Conservation (phyloP, 1,140 invertebrate species). For the Cylas formicarius region DNA sequence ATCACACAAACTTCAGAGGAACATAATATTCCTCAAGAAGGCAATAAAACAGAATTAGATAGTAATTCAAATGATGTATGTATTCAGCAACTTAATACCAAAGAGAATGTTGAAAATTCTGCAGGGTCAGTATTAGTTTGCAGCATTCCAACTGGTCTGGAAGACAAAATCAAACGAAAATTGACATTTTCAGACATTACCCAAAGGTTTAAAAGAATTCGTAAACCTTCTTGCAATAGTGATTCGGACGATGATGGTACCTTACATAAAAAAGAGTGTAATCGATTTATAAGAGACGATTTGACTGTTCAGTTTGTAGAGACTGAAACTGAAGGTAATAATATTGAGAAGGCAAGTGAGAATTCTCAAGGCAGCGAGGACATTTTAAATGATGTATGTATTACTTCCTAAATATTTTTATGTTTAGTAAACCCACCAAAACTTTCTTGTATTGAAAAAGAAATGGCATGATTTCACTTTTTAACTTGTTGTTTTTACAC, state of each 20-base stretch:
- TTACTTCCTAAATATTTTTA: constrained; percentile 10
- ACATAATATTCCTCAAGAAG: no score
- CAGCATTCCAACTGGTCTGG: background rate
- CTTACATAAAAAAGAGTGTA: constrained; percentile 11
- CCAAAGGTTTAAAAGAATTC: constrained; percentile 17
- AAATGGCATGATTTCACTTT: no score
- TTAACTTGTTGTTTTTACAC: background rate
- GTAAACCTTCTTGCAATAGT: constrained; percentile 13
- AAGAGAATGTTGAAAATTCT: no score
- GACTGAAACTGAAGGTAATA: constrained; percentile 1
- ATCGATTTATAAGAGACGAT: constrained; percentile 21
- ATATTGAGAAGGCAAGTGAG: background rate
- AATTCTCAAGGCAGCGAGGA: constrained; percentile 14
- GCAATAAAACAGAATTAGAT: no score
- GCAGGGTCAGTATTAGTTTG: background rate
- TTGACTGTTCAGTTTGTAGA: constrained; percentile 21
- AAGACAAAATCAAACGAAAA: constrained; percentile 6
- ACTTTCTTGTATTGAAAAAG: no score
- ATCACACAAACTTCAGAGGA: no score
- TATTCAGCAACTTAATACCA: no score
- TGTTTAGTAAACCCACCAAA: no score
- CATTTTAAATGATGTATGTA: constrained; percentile 21
- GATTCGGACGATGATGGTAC: constrained; percentile 14
- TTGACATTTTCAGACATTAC: background rate
- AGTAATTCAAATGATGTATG: no score